Base-by-base conservation (phyloP, 2,113 vertebrate genomes). In the Scophthalmus maximus region DNA sequence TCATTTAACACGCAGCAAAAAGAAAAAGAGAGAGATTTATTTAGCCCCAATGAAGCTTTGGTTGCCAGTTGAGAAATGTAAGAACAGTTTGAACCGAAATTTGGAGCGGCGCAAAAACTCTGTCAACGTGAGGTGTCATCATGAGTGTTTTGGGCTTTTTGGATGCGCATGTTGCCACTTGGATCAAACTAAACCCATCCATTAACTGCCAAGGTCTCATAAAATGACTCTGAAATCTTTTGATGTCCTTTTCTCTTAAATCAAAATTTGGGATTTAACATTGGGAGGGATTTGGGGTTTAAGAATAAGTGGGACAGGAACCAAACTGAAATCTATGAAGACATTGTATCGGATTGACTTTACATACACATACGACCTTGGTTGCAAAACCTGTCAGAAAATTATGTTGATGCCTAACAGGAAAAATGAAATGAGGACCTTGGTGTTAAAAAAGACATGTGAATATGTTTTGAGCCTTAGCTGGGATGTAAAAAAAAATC, bases 231-330 rank as follows among this genome's bases (percentile, higher is more conserved):
- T 36, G 15, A 3, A 20, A 5, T 26, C 4, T 26, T 63, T 42
- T n/a, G 9, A n/a, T 69, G 23, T 55, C 8, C 42, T 46, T 69
- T 62, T 44, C 66, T 36, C 30, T 72, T 44, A 52, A 68, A 53
- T 57, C 11, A 36, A 22, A 9, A 14, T 15, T 27, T 50, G 8
- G 9, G 17, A 59, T 56, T 59, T 53, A 61, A 25, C 23, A 30
- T 12, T 8, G 32, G 53, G 29, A 22, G 26, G 58, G 26, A 32
- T 61, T 62, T 32, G 3, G 38, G 15, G 17, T 55, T 32, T 32
- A 17, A 38, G 29, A 17, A 1, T 25, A 56, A 12, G 18, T 36
- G 11, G 44, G 40, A 12, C 20, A n/a, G 17, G 11, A 10, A 60
- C 27, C 11, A 34, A 42, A 32, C 3, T 8, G 17, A 52, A 74